These are phyloP conservation scores for Lutjanus argentimaculatus DNA, from an alignment of 2,797 vertebrate genomes.

Conservation along the genomic window DNA sequence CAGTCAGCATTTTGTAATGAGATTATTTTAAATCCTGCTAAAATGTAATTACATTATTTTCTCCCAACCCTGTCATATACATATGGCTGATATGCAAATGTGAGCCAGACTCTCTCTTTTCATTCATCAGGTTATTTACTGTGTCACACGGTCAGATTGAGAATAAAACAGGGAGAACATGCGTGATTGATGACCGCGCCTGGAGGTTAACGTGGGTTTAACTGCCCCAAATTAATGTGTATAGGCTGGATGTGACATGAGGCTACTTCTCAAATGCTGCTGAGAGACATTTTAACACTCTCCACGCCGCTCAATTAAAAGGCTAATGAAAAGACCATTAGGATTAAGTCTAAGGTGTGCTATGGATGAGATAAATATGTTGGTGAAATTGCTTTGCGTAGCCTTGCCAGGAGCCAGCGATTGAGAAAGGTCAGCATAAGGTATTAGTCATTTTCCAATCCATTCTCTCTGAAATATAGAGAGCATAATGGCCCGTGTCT, in stretches of 20 bases:
- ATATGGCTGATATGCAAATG: constrained; percentile 17
- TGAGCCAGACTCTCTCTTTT: neutral
- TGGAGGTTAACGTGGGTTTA: constrained; percentile 65
- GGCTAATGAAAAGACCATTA: constrained; percentile 79
- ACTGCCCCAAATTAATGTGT: constrained; percentile 56
- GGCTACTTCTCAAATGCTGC: constrained; percentile 48
- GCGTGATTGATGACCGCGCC: constrained; percentile 57
- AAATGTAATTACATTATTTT: neutral
- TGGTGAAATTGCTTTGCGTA: constrained; percentile 58
- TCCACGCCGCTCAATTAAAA: constrained; percentile 69
- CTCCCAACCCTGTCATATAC: neutral
- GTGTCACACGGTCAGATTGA: constrained; percentile 21
- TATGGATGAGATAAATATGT: constrained; percentile 76
- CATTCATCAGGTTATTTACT: constrained; percentile 40
- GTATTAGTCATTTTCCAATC: constrained; percentile 73
- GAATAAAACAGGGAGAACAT: constrained; percentile 31
- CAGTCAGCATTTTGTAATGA: constrained; percentile 9
- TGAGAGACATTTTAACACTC: constrained; percentile 65
- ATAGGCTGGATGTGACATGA: constrained; percentile 41
- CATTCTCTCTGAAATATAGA: constrained; percentile 72
- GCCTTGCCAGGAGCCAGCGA: constrained; percentile 63
- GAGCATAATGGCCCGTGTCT: constrained; percentile 68
- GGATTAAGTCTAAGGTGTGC: constrained; percentile 76
- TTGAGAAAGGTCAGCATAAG: constrained; percentile 77
- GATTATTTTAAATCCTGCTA: constrained; percentile 16